Evolutionary conservation across 2,797 vertebrate species (phyloP).

Genomic region (Malurus leucopterus): DNA sequence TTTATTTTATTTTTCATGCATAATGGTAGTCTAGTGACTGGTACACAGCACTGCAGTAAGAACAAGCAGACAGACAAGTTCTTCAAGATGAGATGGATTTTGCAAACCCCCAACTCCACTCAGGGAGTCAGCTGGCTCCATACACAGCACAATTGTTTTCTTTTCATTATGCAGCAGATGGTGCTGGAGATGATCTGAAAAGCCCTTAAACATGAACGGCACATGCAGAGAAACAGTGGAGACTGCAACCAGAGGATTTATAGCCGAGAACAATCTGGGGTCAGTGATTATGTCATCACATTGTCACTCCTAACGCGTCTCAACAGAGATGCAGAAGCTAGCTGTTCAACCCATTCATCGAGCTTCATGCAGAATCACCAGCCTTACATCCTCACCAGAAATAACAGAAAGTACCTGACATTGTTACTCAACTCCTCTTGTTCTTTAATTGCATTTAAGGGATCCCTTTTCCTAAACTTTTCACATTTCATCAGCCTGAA

Average conservation of each 20-base stretch:
- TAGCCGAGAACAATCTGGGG: background rate
- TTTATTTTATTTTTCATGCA: background rate
- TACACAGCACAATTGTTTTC: conserved; percentile 2
- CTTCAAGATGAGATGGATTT: background rate
- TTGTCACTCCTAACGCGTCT: background rate
- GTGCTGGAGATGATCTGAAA: conserved; percentile 48
- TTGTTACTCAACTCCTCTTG: background rate
- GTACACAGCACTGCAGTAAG: background rate
- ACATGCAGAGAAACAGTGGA: conserved; percentile 24
- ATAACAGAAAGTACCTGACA: background rate
- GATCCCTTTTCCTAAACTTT: background rate
- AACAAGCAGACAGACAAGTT: background rate
- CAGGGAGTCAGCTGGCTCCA: background rate
- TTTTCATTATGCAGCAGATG: conserved; percentile 44
- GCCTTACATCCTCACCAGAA: background rate
- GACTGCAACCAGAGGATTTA: conserved; percentile 31
- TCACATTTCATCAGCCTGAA: background rate
- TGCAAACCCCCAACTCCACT: background rate
- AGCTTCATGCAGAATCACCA: background rate
- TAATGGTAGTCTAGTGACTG: background rate
- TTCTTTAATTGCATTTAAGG: background rate
- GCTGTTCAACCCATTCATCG: background rate
- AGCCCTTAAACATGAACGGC: conserved; percentile 25
- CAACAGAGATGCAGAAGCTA: background rate
- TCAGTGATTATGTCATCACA: conserved; percentile 8